Base-by-base conservation (phyloP, 2,797 vertebrate genomes). In the Sandelia bainsii region DNA sequence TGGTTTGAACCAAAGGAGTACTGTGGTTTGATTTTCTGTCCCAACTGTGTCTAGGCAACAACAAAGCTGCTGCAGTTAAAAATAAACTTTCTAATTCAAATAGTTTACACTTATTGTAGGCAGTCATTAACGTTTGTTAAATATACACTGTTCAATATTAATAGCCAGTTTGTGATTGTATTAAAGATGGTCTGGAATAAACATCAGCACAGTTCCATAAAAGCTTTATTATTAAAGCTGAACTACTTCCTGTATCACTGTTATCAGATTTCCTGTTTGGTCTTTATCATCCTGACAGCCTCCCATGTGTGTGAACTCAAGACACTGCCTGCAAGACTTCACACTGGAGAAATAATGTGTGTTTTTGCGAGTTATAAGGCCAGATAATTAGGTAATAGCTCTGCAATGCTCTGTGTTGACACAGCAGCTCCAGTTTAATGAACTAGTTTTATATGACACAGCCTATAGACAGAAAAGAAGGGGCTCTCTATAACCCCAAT, bases 341-440 rank as follows among this genome's bases (percentile, higher is more conserved):
- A 60, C 39, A 49, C 56, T 1, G 9, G 52, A 68, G 52, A 13
- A 57, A 69, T 37, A 57, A 40, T 20, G 50, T 39, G 56, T 17
- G 11, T 71, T 23, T 44, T 8, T 61, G 53, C 72, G 62, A n/a
- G 52, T 62, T 77, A 40, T 40, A 50, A 57, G 39, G 46, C 61
- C 14, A 56, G 67, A 75, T 63, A 77, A 81, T 77, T 61, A 80
- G 66, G n/a, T 34, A 60, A 57, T 32, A n/a, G 62, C 63, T 60
- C 45, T 50, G 64, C 25, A n/a, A 12, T 34, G 19, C 25, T 62
- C 45, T 66, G 72, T 85, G 87, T 87, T 58, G 81, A 90, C 75
- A 71, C 80, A 89, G 84, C 87, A 82, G n/a, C 58, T 80, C 62
- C 40, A 20, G 39, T 78, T 80, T 83, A 85, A 80, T 83, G 58